Evolutionary conservation across 2,113 vertebrate genomes (phyloP).

Genomic region (Dolichotis patagonum): DNA sequence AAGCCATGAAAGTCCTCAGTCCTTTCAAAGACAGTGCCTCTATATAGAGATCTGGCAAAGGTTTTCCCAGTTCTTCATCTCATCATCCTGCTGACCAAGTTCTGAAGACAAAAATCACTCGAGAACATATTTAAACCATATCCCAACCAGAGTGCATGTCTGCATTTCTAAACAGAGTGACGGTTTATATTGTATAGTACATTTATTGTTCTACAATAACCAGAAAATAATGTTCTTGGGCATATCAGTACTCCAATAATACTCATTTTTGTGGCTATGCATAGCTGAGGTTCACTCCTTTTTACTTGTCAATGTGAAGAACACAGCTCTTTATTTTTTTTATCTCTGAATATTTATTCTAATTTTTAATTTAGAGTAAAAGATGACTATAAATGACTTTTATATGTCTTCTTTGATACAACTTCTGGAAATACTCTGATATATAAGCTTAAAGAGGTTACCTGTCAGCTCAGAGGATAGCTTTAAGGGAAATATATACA

Average conservation of each 20-base stretch:
- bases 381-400: background rate
- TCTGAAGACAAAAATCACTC: background rate
- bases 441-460: background rate
- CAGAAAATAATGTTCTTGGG: background rate
- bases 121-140: background rate
- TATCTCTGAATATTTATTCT: background rate
- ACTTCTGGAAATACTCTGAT: background rate
- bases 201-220: background rate
- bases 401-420: background rate
- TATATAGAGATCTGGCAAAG: too few species aligned
- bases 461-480: background rate
- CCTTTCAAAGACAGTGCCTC: background rate
- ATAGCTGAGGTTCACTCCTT: background rate
- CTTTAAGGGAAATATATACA: background rate
- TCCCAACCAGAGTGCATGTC: too few species aligned
- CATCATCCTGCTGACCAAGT: accelerated
- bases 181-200: background rate
- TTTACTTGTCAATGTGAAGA: background rate
- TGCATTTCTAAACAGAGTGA: background rate
- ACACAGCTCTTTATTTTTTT: background rate
- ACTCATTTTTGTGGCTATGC: background rate
- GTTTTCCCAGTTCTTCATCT: too few species aligned
- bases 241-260: background rate
- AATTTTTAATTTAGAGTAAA: background rate
- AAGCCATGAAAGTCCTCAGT: background rate